Evolutionary conservation across 2,888 invertebrate species (phyloP), one percentile per base, ranked within the genome.

Genomic region (Drepana falcataria): DNA sequence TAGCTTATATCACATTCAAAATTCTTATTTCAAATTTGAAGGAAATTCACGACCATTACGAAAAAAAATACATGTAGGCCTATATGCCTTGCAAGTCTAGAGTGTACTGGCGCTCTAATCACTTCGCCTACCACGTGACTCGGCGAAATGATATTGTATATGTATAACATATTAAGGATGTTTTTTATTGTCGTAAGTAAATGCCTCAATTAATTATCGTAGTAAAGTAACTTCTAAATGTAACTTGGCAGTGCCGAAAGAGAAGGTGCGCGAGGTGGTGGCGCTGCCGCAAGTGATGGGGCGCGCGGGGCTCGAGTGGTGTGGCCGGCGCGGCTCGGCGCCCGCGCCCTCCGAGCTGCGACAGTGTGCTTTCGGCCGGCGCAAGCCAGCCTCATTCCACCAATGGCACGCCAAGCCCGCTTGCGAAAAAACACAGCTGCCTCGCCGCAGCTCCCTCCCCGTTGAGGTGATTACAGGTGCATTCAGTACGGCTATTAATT

Each of bases 401-500:
- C 84, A 83, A 48, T 85, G 83, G 83, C 65, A 84, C 21, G 72
- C 75, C 34, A 81, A 73, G 2, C 40, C 40, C 7, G 44, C 44
- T 2, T 44, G 6, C 44, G 54, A 59, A 81, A 21, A 64, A 73
- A 0, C 70, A 67, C 64, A 66, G 59, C 40, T 66, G 69, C 3
- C 80, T 0, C 83, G 88, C 47, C 70, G 88, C 33, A 79, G 85
- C 61, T 87, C 88, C n/a, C 79, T 89, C 54, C 89, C 89, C 59
- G 83, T 79, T 71, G 88, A 90, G 86, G 89, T 88, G 80, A 85
- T 86, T 71, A 79, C 84, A 81, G 83, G 84, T 84, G 81, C 78
- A 75, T 72, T 63, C 53, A 56, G 60, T 66, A 65, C 64, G 67
- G 73, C 72, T 21, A 21, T 21, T 21, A 21, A 21, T 21, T 21